Base-by-base conservation (phyloP, 2,888 invertebrate species). In the Argyresthia goedartella region DNA sequence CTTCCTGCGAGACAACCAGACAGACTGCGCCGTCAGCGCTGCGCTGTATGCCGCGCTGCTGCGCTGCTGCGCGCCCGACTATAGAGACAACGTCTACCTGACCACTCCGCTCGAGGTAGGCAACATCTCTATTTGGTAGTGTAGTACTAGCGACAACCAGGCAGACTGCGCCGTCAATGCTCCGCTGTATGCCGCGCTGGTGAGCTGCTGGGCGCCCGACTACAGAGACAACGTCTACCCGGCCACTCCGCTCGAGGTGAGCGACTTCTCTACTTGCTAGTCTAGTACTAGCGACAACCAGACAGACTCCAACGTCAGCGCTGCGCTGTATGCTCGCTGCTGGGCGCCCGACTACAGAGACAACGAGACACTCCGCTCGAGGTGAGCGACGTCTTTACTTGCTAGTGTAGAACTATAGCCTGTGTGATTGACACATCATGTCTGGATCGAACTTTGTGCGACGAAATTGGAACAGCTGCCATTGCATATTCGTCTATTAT, bases 21-120 rank as follows among this genome's bases (percentile, higher is more conserved):
- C 65, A 10, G 60, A 66, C 57, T 59, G 71, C 11, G 68, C 70
- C 33, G 59, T 71, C 51, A 51, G 66, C 60, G 67, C 69, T 56
- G 69, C 69, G 52, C 69, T 82, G 1, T 81, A 81, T 66, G 79
- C 80, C 49, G 55, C 73, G 50, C 69, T 78, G 16, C 33, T 81
- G 41, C 57, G 62, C 47, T 68, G 69, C 61, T 71, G 73, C 67
- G 60, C 66, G 42, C 60, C 67, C 0, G 65, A 63, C 3, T 58
- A 78, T 13, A 48, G 69, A 1, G 81, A 81, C 57, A 61, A 71
- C 55, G 81, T 74, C 0, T 84, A 80, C 54, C 67, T 73, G 44
- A 62, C 71, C 2, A 60, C 59, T 52, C 82, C 84, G 0, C 54
- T 54, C 8, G 47, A 57, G 58, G 76, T 75, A 0, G 57, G 34